Evolutionary conservation across 2,888 invertebrate genomes (phyloP).

Genomic region (Phorcus lineatus): DNA sequence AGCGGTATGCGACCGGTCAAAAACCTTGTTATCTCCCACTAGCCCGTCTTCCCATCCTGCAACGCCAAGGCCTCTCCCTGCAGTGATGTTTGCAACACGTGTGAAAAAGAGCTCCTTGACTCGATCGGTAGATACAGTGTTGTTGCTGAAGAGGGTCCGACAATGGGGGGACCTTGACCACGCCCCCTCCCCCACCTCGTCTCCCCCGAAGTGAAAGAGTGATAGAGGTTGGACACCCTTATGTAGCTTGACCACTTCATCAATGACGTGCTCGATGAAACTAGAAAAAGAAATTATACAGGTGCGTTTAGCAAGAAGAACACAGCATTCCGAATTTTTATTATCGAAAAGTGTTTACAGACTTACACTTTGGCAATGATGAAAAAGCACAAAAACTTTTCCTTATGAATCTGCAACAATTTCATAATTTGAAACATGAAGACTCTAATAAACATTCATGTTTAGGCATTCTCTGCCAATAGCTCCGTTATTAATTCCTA

Average conservation of each 20-base stretch:
- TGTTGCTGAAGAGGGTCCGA: conserved; percentile 26
- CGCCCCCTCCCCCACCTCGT: conserved; percentile 66
- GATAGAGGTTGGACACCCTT: conserved; percentile 57
- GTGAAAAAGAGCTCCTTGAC: conserved; percentile 13
- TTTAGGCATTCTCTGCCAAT: too few relatives aligned
- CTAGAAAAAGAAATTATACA: background rate
- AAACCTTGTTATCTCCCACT: conserved; percentile 34
- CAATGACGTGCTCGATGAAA: conserved; percentile 60
- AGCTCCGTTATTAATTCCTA: too few relatives aligned
- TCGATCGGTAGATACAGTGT: background rate
- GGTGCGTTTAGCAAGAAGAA: too few relatives aligned
- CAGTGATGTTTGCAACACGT: conserved; percentile 30
- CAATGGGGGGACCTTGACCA: conserved; percentile 67
- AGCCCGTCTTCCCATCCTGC: conserved; percentile 68
- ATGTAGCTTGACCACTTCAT: conserved; percentile 54
- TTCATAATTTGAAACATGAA: too few relatives aligned
- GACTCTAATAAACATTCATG: too few relatives aligned
- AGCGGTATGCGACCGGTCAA: conserved; percentile 28
- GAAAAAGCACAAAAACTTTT: too few relatives aligned
- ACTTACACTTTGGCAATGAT: too few relatives aligned
- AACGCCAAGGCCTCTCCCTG: conserved; percentile 43
- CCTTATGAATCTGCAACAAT: too few relatives aligned
- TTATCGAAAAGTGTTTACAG: too few relatives aligned
- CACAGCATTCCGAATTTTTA: too few relatives aligned
- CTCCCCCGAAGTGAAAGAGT: conserved; percentile 69